Evolutionary conservation across 2,888 invertebrate genomes (phyloP).

Genomic region (Parapristionchus giblindavisi): DNA sequence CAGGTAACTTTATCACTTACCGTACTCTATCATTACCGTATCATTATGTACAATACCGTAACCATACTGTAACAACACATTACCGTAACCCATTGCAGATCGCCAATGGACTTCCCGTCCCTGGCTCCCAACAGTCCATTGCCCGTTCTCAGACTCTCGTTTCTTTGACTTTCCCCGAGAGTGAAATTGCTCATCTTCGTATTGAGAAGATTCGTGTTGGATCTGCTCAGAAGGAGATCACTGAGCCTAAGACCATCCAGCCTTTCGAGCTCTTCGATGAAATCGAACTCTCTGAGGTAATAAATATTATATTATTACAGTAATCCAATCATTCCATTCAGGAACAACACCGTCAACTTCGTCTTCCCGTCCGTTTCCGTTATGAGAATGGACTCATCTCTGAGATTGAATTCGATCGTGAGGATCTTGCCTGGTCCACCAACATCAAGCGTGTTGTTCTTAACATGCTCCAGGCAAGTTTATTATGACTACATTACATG

Average conservation of each 20-base stretch:
- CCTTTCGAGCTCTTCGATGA: constrained; percentile 35
- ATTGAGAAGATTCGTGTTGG: constrained; percentile 30
- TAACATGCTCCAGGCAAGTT: constrained; percentile 59
- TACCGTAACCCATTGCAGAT: constrained; percentile 51
- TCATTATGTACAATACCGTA: too few relatives aligned
- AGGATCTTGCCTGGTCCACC: constrained; percentile 61
- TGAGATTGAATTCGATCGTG: constrained; percentile 53
- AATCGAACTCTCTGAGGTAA: constrained; percentile 22
- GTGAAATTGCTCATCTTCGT: constrained; percentile 5
- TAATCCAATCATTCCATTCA: too few relatives aligned
- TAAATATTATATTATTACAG: neutral
- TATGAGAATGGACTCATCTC: constrained; percentile 49
- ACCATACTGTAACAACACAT: too few relatives aligned
- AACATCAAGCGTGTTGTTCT: constrained; percentile 65
- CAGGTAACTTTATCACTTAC: constrained; percentile 20
- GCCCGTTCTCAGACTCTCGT: constrained; percentile 56
- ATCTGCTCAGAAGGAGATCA: constrained; percentile 20
- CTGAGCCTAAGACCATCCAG: constrained; percentile 29
- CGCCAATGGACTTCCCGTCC: constrained; percentile 57
- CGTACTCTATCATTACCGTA: neutral
- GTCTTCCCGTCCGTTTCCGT: constrained; percentile 42
- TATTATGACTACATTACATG: neutral
- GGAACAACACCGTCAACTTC: constrained; percentile 13
- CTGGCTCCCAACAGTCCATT: constrained; percentile 54
- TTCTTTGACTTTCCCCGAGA: constrained; percentile 39